Conservation (phyloP, 1,140 invertebrate species). For the Dendroctonus valens region DNA sequence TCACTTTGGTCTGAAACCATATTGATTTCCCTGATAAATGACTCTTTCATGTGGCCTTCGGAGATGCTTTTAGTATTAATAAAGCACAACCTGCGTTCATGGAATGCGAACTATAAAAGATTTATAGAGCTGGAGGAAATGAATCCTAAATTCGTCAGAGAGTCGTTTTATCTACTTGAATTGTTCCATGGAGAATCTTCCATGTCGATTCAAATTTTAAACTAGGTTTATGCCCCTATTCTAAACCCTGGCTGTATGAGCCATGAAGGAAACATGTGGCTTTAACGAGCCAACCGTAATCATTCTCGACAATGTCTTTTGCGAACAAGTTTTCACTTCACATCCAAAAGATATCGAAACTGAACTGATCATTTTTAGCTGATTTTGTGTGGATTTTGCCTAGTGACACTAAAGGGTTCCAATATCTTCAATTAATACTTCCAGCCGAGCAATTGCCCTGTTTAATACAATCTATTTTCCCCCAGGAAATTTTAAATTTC, state of each 20-base stretch:
- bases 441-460: too few species aligned
- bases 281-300: background rate
- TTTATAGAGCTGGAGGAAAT: conserved; percentile 3
- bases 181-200: background rate
- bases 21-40: conserved; percentile 2
- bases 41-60: background rate
- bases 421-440: too few species aligned
- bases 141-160: background rate
- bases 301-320: background rate
- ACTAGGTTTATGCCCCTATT: background rate
- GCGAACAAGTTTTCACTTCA: too few species aligned
- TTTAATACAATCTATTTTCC: too few species aligned
- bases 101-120: conserved; percentile 2
- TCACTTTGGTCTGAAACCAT: background rate
- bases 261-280: background rate
- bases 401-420: too few species aligned
- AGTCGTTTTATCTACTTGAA: background rate
- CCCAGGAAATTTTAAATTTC: too few species aligned
- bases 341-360: too few species aligned
- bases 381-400: too few species aligned
- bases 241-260: background rate
- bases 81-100: conserved; percentile 6
- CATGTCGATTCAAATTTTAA: too few species aligned
- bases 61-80: conserved; percentile 8
- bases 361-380: too few species aligned